Percentiles rank a stretch among this genome's conserved stretches.
These are phyloP conservation scores for Stictonetta naevosa DNA, from an alignment of 2,113 vertebrate species.

Conservation along the genomic window DNA sequence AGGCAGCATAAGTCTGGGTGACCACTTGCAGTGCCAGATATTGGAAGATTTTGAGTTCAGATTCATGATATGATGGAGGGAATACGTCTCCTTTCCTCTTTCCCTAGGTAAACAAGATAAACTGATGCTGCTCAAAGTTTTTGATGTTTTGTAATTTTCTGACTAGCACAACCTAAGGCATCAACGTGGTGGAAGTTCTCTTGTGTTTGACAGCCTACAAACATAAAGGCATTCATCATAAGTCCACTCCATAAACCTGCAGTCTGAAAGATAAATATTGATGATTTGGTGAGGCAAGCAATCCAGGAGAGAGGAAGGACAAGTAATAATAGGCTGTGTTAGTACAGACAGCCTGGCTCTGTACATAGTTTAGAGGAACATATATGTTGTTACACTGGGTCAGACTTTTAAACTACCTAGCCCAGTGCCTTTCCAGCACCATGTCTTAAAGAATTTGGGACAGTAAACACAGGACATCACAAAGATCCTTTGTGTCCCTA, in stretches of 20 bases:
- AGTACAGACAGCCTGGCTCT: not conserved
- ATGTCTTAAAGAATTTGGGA: not conserved
- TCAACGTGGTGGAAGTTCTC: not conserved
- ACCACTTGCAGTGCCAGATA: not conserved
- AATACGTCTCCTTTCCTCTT: not conserved
- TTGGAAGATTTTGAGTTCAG: not conserved
- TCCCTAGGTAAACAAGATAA: not conserved
- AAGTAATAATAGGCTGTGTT: not conserved
- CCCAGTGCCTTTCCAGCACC: not conserved
- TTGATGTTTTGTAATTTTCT: not conserved
- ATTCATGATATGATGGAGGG: not conserved
- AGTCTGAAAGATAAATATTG: not conserved
- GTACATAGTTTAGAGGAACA: not conserved
- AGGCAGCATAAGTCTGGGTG: not conserved
- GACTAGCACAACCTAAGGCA: not conserved
- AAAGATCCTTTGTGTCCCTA: not conserved
- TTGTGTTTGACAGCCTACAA: not conserved
- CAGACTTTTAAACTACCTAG: not conserved
- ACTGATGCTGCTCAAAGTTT: not conserved
- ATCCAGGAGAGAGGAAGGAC: not conserved
- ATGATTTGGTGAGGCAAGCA: not conserved
- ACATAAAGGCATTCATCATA: not conserved
- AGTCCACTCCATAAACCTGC: not conserved
- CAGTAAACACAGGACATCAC: not conserved
- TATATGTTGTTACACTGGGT: accelerated